These are phyloP conservation scores for Thaleichthys pacificus DNA, from an alignment of 2,797 vertebrate genomes.

Conservation along the genomic window DNA sequence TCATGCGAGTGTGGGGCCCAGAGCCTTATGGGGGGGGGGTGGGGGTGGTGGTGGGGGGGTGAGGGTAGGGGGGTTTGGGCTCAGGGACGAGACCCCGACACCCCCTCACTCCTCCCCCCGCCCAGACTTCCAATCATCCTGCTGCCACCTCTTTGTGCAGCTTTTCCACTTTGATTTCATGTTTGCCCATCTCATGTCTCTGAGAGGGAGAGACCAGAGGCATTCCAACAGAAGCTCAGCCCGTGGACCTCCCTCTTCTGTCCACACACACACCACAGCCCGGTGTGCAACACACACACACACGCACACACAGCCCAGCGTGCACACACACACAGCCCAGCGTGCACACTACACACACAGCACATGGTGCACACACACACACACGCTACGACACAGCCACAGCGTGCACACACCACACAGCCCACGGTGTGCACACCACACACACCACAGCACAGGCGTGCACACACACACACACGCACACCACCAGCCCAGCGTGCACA, in stretches of 20 bases:
- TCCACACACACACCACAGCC: neutral
- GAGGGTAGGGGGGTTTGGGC: constrained; percentile 54
- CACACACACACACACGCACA: no score
- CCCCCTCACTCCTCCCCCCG: constrained; percentile 18
- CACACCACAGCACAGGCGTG: no score
- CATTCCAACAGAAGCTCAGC: constrained; percentile 58
- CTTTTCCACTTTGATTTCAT: constrained; percentile 83
- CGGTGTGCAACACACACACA: neutral
- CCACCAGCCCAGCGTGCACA: no score
- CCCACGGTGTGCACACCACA: no score
- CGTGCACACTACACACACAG: neutral
- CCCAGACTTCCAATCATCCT: constrained; percentile 67
- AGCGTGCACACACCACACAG: no score
- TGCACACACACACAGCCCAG: neutral
- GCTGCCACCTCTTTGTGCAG: constrained; percentile 70
- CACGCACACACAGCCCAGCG: neutral
- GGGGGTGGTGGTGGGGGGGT: neutral
- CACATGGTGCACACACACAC: constrained; percentile 19
- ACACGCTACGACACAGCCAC: no score
- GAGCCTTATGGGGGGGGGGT: constrained; percentile 51
- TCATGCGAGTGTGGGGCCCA: constrained; percentile 67
- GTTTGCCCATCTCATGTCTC: constrained; percentile 67
- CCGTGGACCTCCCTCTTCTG: constrained; percentile 30
- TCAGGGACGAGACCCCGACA: constrained; percentile 35
- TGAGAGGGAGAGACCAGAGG: constrained; percentile 31